Conservation (phyloP, 1,140 invertebrate genomes). For the Drosophila melanogaster region DNA sequence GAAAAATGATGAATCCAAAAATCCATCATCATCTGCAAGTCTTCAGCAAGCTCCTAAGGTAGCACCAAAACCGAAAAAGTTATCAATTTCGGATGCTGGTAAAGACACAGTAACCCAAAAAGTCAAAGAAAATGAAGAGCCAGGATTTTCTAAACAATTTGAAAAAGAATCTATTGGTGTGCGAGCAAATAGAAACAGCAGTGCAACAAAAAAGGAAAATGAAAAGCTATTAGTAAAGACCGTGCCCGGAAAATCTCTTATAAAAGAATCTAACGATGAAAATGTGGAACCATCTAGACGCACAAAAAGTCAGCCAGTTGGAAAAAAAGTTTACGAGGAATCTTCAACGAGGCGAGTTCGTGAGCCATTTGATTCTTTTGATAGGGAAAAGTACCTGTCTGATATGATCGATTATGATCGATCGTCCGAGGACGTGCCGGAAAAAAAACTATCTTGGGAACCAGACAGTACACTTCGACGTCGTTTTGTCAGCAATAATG, state of each 20-base stretch:
- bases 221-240: neutral
- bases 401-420: constrained; percentile 5
- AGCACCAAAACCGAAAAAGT: neutral
- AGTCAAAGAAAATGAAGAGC: neutral
- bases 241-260: neutral
- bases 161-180: neutral
- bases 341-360: neutral
- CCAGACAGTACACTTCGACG: neutral
- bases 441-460: neutral
- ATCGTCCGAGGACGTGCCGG: neutral
- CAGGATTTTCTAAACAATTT: neutral
- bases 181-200: neutral
- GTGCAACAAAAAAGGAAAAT: neutral
- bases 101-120: neutral
- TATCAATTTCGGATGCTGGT: neutral
- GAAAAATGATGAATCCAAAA: neutral
- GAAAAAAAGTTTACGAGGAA: too few relatives aligned
- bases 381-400: neutral
- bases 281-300: neutral
- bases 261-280: neutral
- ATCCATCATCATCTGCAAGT: neutral
- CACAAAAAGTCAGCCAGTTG: neutral
- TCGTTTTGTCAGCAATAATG: neutral
- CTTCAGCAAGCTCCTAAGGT: neutral
- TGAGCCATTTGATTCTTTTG: constrained; percentile 3